phyloP scores from a whole-genome alignment of 1,140 invertebrate genomes.

The Scaptodrosophila lebanonensis region DNA sequence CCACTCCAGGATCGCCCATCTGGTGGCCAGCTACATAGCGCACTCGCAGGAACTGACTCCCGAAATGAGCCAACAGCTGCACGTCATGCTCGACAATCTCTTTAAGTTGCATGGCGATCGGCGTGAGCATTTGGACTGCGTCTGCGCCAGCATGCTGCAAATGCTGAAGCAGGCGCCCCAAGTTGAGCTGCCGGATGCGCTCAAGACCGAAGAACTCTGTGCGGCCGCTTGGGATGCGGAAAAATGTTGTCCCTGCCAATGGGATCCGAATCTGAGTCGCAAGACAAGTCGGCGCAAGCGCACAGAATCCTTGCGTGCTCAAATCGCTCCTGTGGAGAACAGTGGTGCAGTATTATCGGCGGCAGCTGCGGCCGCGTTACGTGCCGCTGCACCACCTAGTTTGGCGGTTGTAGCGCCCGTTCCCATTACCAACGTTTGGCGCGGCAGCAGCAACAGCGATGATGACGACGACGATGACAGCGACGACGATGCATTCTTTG shows the following conservation, averaged over 20 bases:
- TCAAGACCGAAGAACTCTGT: constrained; percentile 79
- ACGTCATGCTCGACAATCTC: constrained; percentile 43
- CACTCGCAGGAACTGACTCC: constrained; percentile 52
- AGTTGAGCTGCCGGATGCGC: constrained; percentile 45
- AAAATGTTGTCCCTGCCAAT: constrained; percentile 76
- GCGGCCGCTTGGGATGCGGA: constrained; percentile 78
- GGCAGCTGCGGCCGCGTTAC: neutral
- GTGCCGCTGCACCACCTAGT: neutral
- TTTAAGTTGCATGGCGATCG: constrained; percentile 33
- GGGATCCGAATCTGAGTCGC: constrained; percentile 73
- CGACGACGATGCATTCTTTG: constrained; percentile 42
- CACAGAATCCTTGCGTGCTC: constrained; percentile 48
- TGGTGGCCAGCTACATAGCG: constrained; percentile 79
- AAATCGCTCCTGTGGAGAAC: neutral
- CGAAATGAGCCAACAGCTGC: constrained; percentile 34
- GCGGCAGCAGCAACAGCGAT: constrained; percentile 6
- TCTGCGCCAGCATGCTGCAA: constrained; percentile 44
- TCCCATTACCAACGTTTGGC: neutral
- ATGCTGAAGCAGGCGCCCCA: constrained; percentile 29
- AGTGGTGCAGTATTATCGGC: neutral
- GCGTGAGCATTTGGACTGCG: constrained; percentile 58
- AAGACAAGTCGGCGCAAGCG: constrained; percentile 72
- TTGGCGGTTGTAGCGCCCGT: neutral
- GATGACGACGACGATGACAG: constrained; percentile 22
- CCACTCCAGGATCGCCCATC: constrained; percentile 81